These are phyloP conservation scores for Neodiprion pinetum DNA, from an alignment of 1,140 invertebrate species.

Conservation along the genomic window DNA sequence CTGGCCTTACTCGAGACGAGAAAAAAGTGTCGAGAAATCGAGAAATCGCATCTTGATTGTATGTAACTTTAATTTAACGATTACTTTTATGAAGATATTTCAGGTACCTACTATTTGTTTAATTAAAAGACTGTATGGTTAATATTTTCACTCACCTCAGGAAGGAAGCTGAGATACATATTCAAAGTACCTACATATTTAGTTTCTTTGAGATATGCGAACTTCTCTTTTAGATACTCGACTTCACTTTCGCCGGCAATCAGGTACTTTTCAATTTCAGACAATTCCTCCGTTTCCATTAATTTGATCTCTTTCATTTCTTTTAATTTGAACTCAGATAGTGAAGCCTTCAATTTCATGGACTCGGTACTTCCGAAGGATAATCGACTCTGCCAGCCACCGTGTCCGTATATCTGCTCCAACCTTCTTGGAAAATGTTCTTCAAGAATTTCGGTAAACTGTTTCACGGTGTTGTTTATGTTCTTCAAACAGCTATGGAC, in stretches of 20 bases:
- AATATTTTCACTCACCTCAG: too few relatives aligned
- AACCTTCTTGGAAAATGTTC: constrained; percentile 77
- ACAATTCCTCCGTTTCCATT: constrained; percentile 41
- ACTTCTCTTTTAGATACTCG: constrained; percentile 67
- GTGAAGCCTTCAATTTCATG: constrained; percentile 71
- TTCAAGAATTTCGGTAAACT: constrained; percentile 68
- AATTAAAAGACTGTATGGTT: too few relatives aligned
- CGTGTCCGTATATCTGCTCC: constrained; percentile 81
- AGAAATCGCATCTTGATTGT: too few relatives aligned
- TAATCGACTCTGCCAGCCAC: constrained; percentile 65
- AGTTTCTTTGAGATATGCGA: constrained; percentile 70
- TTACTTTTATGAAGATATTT: too few relatives aligned
- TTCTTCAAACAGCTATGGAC: constrained; percentile 74
- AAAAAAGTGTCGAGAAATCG: too few relatives aligned
- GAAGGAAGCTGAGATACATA: too few relatives aligned
- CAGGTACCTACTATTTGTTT: too few relatives aligned
- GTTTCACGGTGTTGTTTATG: constrained; percentile 65
- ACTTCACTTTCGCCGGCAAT: constrained; percentile 48
- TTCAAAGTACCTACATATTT: constrained; percentile 40
- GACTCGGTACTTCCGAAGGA: constrained; percentile 77
- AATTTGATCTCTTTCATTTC: constrained; percentile 39
- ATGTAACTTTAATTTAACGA: too few relatives aligned
- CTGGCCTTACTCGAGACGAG: constrained; percentile 79
- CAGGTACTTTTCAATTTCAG: constrained; percentile 44
- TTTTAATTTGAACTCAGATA: constrained; percentile 39